Evolutionary conservation across 2,888 invertebrate genomes (phyloP), one percentile per base, ranked within the genome.

Genomic region (Drosophila subsilvestris): DNA sequence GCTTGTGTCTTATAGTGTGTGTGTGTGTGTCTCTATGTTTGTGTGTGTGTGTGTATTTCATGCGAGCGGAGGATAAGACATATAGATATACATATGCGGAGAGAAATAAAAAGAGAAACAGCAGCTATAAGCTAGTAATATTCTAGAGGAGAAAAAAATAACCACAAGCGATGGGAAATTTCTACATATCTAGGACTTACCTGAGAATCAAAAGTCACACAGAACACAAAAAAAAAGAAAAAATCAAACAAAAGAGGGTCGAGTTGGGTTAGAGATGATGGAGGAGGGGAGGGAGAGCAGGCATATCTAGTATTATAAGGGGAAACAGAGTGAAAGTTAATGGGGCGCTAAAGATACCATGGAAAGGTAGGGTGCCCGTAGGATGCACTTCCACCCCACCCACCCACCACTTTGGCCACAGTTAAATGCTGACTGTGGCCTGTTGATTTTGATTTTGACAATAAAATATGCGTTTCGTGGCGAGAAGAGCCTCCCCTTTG

Each of bases 401-500:
- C n/a, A n/a, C n/a, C n/a, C n/a, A n/a, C 37, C 66, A 68, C 80
- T 72, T 65, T 66, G 86, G 76, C 79, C 79, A 67, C 75, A 79
- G 79, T 66, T 76, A 82, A 80, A 85, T 60, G 83, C 86, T 71
- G 86, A 81, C 80, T n/a, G n/a, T n/a, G n/a, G n/a, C n/a, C n/a
- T n/a, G n/a, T n/a, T n/a, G n/a, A n/a, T n/a, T n/a, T 82, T 77
- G 80, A 81, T 79, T 86, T 79, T 75, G 75, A 82, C 83, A 83
- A 77, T 75, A 74, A 81, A 59, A 78, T 56, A 48, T 59, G 22
- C 58, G 49, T 18, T 61, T 49, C 61, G 10, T 29, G 20, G 10
- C 14, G 2, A n/a, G 50, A 17, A 45, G 25, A 45, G 29, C 45
- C 22, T 22, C 3, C 1, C 22, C 25, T 25, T 4, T 25, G 25